Percentiles rank a stretch among this genome's conserved stretches.
Conservation (phyloP, 1,140 invertebrate genomes). For the Anastrepha ludens region DNA sequence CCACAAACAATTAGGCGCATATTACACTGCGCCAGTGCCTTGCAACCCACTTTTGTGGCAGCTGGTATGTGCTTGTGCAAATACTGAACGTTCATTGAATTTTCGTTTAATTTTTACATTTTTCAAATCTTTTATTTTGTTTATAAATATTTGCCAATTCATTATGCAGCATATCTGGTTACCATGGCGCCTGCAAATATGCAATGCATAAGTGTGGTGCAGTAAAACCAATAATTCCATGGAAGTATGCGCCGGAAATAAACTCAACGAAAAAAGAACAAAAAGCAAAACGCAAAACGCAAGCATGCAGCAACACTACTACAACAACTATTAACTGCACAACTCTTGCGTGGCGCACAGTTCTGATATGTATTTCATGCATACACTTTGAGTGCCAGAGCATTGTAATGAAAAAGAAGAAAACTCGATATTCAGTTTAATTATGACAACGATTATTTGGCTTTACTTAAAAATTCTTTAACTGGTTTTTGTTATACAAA, state of each 20-base stretch:
- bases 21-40: background rate
- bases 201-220: background rate
- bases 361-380: slow-evolving; percentile 26
- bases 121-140: background rate
- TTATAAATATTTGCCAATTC: slow-evolving; percentile 18
- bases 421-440: background rate
- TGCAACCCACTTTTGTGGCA: background rate
- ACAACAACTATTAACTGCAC: background rate
- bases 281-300: background rate
- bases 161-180: slow-evolving; percentile 7
- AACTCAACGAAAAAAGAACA: slow-evolving; percentile 9
- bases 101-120: background rate
- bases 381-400: background rate
- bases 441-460: slow-evolving; percentile 17
- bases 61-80: background rate
- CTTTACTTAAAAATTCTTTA: background rate
- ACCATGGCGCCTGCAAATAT: slow-evolving; percentile 22
- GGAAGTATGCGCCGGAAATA: background rate
- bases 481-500: background rate
- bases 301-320: background rate
- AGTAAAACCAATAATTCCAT: background rate
- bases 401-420: background rate
- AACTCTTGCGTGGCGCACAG: background rate
- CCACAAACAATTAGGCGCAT: background rate
- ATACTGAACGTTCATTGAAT: background rate